Base-by-base conservation (phyloP, 2,888 invertebrate genomes). In the Nomada fabriciana region DNA sequence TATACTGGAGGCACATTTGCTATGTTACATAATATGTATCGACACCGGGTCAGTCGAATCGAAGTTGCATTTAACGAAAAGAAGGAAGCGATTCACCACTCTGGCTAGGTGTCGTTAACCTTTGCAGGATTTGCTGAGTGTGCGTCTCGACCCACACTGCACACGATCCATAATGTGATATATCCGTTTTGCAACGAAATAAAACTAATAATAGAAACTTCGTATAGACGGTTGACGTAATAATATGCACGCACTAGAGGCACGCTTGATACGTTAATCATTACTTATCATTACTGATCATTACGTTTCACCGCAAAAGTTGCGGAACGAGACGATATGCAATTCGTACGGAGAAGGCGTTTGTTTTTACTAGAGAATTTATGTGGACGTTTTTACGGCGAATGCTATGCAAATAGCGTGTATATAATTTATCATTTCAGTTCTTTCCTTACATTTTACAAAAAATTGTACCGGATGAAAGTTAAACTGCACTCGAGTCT, bases 101-200 rank as follows among this genome's bases (percentile, higher is more conserved):
- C 79, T 25, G 71, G 52, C 64, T 55, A 53, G 75, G 80, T 88
- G 88, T 88, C 87, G 47, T 85, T 88, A 83, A 86, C 86, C 87
- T 67, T 82, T 47, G 55, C 65, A 59, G 52, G 52, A 81, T 67
- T 71, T 53, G 60, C 36, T 65, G 72, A 60, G 74, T 42, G 53
- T 60, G 64, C 71, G 42, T 47, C 55, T 55, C 70, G 72, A 85
- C 69, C 70, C 60, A 60, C 63, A 50, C 53, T 47, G 29, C 59
- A 63, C 42, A 55, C 50, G 68, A 61, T 76, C 75, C 53, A 65
- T 65, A 72, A 84, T 75, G 65, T 64, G 82, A 60, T 74, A 77
- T 75, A 79, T 86, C 81, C 82, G 77, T 81, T 86, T 85, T 67
- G 71, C 80, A 67, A 64, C 69, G 86, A 88, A 87, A 74, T 72